Conservation (phyloP, 2,888 invertebrate species). For the Phorcus lineatus region DNA sequence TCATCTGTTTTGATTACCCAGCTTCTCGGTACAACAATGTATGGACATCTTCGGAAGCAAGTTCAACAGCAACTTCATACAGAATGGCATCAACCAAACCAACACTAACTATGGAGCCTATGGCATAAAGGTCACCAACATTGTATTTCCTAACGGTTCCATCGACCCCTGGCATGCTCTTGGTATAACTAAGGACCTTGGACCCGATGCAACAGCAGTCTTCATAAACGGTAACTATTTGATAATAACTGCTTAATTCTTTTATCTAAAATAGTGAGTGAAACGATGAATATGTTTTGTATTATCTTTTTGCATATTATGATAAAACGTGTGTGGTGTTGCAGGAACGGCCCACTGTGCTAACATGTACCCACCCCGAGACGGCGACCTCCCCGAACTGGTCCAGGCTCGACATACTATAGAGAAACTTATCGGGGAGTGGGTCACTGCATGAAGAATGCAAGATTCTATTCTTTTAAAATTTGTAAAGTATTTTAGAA, state of each 20-base stretch:
- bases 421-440: slow-evolving; percentile 77
- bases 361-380: slow-evolving; percentile 89
- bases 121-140: slow-evolving; percentile 82
- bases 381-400: slow-evolving; percentile 83
- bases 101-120: slow-evolving; percentile 86
- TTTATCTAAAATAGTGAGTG: too few species aligned
- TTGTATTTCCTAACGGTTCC: slow-evolving; percentile 91
- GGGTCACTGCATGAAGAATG: slow-evolving; percentile 23
- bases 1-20: slow-evolving; percentile 31
- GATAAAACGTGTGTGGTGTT: too few species aligned
- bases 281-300: too few species aligned
- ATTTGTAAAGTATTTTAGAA: too few species aligned
- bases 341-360: slow-evolving; percentile 94
- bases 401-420: slow-evolving; percentile 80
- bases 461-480: too few species aligned
- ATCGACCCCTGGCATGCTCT: slow-evolving; percentile 83
- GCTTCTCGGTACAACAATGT: slow-evolving; percentile 87
- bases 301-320: too few species aligned
- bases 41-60: slow-evolving; percentile 85
- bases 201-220: slow-evolving; percentile 73
- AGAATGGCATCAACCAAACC: slow-evolving; percentile 82
- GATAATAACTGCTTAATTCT: background rate
- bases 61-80: slow-evolving; percentile 81
- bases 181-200: slow-evolving; percentile 73
- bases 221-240: slow-evolving; percentile 74